Conservation (phyloP, 2,888 invertebrate genomes). For the Plebejus argus region DNA sequence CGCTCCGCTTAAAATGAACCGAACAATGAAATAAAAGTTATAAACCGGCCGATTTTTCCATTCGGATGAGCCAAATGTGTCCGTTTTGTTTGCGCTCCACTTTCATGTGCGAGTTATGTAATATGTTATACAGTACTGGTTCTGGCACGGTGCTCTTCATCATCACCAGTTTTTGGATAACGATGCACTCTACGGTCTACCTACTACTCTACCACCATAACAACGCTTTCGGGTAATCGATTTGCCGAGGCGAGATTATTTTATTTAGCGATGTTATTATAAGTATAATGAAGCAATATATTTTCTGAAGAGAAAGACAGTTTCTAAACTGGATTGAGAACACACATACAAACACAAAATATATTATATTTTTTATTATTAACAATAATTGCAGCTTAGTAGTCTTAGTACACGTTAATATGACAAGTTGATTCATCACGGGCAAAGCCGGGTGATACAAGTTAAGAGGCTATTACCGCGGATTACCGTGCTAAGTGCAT, state of each 20-base stretch:
- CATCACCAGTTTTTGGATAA: background rate
- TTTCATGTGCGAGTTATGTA: conserved; percentile 7
- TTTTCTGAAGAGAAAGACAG: too few species aligned
- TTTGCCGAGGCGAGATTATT: too few species aligned
- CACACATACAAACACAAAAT: too few species aligned
- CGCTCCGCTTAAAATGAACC: conserved; percentile 15
- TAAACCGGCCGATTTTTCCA: conserved; percentile 20
- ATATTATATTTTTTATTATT: too few species aligned
- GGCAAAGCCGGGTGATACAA: conserved; percentile 34
- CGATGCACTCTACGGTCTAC: background rate
- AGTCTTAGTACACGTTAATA: background rate
- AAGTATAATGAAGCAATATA: too few species aligned
- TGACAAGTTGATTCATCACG: conserved; percentile 17
- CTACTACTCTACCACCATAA: too few species aligned
- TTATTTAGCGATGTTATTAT: too few species aligned
- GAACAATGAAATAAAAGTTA: conserved; percentile 23
- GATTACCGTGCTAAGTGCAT: conserved; percentile 37
- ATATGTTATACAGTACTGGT: too few species aligned
- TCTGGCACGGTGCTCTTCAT: conserved; percentile 34
- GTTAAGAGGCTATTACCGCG: conserved; percentile 38
- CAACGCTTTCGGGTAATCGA: too few species aligned
- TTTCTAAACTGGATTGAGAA: too few species aligned
- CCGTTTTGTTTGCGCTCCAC: conserved; percentile 1
- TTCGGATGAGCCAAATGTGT: conserved; percentile 23
- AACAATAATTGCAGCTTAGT: background rate